Conservation (phyloP, 2,888 invertebrate genomes). For the Limnephilus marmoratus region DNA sequence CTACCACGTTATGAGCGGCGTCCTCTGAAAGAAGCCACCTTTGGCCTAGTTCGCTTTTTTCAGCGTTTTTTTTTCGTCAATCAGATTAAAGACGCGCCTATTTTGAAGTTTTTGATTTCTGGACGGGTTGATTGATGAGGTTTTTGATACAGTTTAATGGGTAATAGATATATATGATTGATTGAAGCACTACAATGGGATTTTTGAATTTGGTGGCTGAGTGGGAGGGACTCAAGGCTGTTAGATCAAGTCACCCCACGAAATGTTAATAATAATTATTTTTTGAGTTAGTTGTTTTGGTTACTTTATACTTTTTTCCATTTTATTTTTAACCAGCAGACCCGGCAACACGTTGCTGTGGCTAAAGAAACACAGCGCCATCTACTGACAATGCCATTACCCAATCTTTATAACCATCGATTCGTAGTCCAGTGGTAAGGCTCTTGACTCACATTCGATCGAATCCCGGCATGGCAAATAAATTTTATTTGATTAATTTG, state of each 20-base stretch:
- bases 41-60: neutral
- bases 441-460: too few relatives aligned
- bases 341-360: too few relatives aligned
- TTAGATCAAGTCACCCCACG: neutral
- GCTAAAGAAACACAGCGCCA: too few relatives aligned
- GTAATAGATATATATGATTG: constrained; percentile 8
- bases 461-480: too few relatives aligned
- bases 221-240: neutral
- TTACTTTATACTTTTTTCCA: too few relatives aligned
- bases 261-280: neutral
- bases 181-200: neutral
- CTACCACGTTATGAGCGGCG: constrained; percentile 30
- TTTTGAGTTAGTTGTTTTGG: too few relatives aligned
- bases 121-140: neutral
- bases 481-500: too few relatives aligned
- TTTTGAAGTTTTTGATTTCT: constrained; percentile 11
- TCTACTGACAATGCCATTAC: too few relatives aligned
- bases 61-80: neutral
- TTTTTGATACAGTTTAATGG: constrained; percentile 27
- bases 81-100: constrained; percentile 3
- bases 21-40: neutral
- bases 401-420: too few relatives aligned
- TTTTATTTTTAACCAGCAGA: too few relatives aligned
- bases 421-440: too few relatives aligned
- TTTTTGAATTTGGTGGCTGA: neutral